These are phyloP conservation scores for Lasioglossum marginatum DNA, from an alignment of 2,888 invertebrate species.

Conservation along the genomic window DNA sequence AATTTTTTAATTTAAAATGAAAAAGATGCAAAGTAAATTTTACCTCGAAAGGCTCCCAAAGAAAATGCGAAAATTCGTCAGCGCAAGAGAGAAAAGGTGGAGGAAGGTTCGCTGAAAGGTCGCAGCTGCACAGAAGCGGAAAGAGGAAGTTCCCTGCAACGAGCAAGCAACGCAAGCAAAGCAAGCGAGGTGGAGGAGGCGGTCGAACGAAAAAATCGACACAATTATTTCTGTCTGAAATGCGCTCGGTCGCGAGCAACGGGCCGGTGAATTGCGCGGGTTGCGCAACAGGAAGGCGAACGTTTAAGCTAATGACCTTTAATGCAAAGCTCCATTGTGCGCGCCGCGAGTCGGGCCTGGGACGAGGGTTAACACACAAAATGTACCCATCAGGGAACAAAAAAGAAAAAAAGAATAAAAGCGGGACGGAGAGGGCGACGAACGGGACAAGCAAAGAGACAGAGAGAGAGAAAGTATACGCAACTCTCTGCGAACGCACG, in stretches of 20 bases:
- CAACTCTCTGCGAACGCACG: slow-evolving; percentile 15
- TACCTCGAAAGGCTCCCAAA: background rate
- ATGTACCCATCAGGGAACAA: slow-evolving; percentile 64
- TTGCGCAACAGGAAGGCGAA: slow-evolving; percentile 76
- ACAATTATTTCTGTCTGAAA: slow-evolving; percentile 61
- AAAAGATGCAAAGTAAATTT: background rate
- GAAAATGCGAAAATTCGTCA: background rate
- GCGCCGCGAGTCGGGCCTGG: slow-evolving; percentile 57
- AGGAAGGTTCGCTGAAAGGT: background rate
- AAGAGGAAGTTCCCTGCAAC: background rate
- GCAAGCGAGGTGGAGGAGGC: background rate
- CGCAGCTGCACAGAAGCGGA: background rate
- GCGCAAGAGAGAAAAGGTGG: background rate
- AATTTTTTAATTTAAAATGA: too few species aligned
- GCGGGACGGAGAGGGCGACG: slow-evolving; percentile 4
- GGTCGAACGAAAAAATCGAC: slow-evolving; percentile 52
- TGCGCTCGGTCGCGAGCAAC: slow-evolving; percentile 51
- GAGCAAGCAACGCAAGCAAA: background rate
- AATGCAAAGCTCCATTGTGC: slow-evolving; percentile 75
- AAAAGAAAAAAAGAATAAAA: slow-evolving; percentile 43
- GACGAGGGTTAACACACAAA: slow-evolving; percentile 69
- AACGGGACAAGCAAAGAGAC: background rate
- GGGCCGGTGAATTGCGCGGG: slow-evolving; percentile 67
- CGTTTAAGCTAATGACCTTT: slow-evolving; percentile 77
- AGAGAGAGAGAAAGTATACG: slow-evolving; percentile 8